phyloP scores from a whole-genome alignment of 53 echinoderm and acorn worm genomes.

The Mesocentrotus franciscanus region DNA sequence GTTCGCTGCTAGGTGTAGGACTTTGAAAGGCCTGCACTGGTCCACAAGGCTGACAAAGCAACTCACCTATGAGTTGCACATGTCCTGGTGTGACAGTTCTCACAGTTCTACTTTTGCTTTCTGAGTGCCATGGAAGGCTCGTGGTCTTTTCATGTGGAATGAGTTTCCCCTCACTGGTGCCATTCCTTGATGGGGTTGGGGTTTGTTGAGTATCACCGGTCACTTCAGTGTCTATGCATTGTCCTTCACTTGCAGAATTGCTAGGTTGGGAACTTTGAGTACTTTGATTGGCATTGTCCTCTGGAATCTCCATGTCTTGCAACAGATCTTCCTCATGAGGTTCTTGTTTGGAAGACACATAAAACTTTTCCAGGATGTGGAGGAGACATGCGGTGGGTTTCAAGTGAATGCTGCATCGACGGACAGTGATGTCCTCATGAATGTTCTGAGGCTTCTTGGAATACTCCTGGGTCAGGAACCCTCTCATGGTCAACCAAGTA shows the following conservation, averaged over 20 bases:
- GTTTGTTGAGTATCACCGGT: neutral
- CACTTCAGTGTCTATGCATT: neutral
- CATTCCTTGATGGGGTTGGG: neutral
- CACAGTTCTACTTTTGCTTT: conserved; percentile 3
- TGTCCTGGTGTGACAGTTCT: neutral
- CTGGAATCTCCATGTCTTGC: neutral
- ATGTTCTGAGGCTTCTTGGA: conserved; percentile 59
- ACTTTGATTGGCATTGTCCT: neutral
- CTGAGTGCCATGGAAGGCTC: neutral
- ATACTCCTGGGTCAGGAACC: conserved; percentile 2
- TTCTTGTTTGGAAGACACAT: neutral
- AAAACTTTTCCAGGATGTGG: neutral
- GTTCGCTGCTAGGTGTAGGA: neutral
- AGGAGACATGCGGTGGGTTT: neutral
- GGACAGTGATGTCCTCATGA: conserved; percentile 49
- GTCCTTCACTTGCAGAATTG: neutral
- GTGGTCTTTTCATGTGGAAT: neutral
- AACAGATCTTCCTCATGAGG: neutral
- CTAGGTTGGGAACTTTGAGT: neutral
- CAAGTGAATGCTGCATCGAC: conserved; percentile 10
- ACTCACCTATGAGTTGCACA: conserved; percentile 29
- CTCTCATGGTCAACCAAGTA: conserved; percentile 57
- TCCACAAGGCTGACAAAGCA: conserved; percentile 22
- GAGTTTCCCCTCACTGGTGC: neutral
- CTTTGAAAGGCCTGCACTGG: neutral